Evolutionary conservation across 2,797 vertebrate genomes (phyloP), one percentile per base, ranked within the genome.

Genomic region (Rhinichthys osculus): DNA sequence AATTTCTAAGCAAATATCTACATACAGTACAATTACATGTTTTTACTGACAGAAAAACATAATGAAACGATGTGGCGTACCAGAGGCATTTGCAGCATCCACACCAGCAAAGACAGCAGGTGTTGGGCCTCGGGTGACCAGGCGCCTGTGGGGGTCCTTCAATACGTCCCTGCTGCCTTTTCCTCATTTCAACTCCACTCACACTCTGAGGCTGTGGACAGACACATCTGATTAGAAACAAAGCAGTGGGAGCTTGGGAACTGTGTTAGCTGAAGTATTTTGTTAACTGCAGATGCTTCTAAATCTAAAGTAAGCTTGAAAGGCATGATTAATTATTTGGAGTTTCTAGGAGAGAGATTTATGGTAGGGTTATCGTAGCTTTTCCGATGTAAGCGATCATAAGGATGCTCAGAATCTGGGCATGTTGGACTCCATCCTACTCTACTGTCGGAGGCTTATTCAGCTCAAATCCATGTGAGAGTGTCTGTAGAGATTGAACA

Each of bases 1-100:
- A 0, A 85, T 64, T n/a, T 33, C 21, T 59, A 59, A 70, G 16
- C 40, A 69, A 66, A 38, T 66, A 83, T 13, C 66, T 52, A 14
- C 23, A 21, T 54, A 27, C 38, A 6, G 38, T 38, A 38, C 14
- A 67, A 59, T 38, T 54, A 71, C 47, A 86, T 35, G 0, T 33
- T 33, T 76, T 27, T 14, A 33, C 30, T n/a, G 17, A 23, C 67
- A 42, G 54, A 23, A 62, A 50, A 16, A 44, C 40, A 27, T 64
- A 50, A 59, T 76, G 33, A 27, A 50, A 92, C 85, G 33, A 59
- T 54, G 70, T 23, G 78, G 95, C 96, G 86, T 96, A 99, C 98
- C 98, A 99, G 92, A 97, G 98, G 94, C 98, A 99, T 95, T 99
- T 99, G 96, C 98, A 99, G 93, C 98, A 99, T 93, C 98, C 98